These are phyloP conservation scores for Dendrolimus houi DNA, from an alignment of 2,888 invertebrate species.

Conservation along the genomic window DNA sequence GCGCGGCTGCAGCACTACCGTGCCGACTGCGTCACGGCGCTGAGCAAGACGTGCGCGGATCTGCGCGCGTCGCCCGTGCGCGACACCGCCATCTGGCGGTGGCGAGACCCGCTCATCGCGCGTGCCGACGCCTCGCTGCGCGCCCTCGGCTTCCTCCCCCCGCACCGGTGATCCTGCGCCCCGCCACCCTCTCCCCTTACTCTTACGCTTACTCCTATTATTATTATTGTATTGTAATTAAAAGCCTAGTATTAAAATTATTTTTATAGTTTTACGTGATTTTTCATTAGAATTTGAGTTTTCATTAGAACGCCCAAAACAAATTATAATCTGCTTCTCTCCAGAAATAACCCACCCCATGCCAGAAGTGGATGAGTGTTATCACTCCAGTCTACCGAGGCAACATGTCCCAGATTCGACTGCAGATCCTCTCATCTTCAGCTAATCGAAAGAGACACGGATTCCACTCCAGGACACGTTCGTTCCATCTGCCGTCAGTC, in stretches of 20 bases:
- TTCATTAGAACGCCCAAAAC: background rate
- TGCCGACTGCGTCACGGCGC: slow-evolving; percentile 91
- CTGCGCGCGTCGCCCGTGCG: slow-evolving; percentile 88
- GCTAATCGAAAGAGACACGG: too few relatives aligned
- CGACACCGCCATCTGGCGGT: slow-evolving; percentile 93
- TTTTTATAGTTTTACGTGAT: slow-evolving; percentile 37
- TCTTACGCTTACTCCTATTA: slow-evolving; percentile 15
- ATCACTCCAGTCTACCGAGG: too few relatives aligned
- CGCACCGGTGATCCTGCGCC: slow-evolving; percentile 30
- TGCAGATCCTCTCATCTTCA: too few relatives aligned
- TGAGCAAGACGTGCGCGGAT: slow-evolving; percentile 89
- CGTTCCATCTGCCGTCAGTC: too few relatives aligned
- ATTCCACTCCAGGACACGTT: too few relatives aligned
- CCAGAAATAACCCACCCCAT: too few relatives aligned
- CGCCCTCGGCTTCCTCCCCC: slow-evolving; percentile 82
- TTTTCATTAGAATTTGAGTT: too few relatives aligned
- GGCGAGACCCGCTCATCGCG: slow-evolving; percentile 84
- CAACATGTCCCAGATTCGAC: too few relatives aligned
- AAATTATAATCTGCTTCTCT: too few relatives aligned
- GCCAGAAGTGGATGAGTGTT: too few relatives aligned
- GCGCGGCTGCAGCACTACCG: slow-evolving; percentile 96
- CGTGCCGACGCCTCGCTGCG: slow-evolving; percentile 83
- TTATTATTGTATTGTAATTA: slow-evolving; percentile 12
- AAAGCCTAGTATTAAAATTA: slow-evolving; percentile 45
- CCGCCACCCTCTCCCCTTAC: slow-evolving; percentile 1